Conservation (phyloP, 2,113 vertebrate genomes). For the Bagarius yarrelli region DNA sequence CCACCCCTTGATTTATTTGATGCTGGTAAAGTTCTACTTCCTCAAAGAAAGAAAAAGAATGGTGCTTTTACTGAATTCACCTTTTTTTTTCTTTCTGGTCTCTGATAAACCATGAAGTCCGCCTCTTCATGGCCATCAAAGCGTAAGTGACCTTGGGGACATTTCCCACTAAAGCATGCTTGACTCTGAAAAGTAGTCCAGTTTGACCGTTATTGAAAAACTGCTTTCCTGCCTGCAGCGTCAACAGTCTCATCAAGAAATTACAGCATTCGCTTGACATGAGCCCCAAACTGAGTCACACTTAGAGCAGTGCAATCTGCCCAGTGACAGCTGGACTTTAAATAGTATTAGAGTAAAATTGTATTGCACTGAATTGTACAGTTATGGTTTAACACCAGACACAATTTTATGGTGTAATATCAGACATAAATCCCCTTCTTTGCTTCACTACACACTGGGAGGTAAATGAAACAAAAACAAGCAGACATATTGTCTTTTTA, state of each 20-base stretch:
- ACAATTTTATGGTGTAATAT: neutral
- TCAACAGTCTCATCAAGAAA: conserved; percentile 40
- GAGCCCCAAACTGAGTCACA: conserved; percentile 25
- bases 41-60: conserved; percentile 46
- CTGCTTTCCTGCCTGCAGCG: conserved; percentile 35
- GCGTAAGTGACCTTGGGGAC: conserved; percentile 33
- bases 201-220: conserved; percentile 38
- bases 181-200: conserved; percentile 8
- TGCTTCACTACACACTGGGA: conserved; percentile 24
- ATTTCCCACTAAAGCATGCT: conserved; percentile 14
- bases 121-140: conserved; percentile 10
- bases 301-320: conserved; percentile 11
- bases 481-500: conserved; percentile 35
- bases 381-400: conserved; percentile 11
- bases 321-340: conserved; percentile 21
- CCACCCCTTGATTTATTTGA: conserved; percentile 63
- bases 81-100: conserved; percentile 21
- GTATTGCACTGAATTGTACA: neutral
- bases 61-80: conserved; percentile 53
- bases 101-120: conserved; percentile 4
- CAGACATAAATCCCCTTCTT: conserved; percentile 7
- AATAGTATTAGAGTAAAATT: conserved; percentile 11
- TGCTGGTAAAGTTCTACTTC: conserved; percentile 53
- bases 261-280: conserved; percentile 20
- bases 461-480: conserved; percentile 18